A percentile compares a stretch with the other conserved stretches of the same genome.
phyloP scores from a whole-genome alignment of 2,113 vertebrate species.

The Myxocyprinus asiaticus region DNA sequence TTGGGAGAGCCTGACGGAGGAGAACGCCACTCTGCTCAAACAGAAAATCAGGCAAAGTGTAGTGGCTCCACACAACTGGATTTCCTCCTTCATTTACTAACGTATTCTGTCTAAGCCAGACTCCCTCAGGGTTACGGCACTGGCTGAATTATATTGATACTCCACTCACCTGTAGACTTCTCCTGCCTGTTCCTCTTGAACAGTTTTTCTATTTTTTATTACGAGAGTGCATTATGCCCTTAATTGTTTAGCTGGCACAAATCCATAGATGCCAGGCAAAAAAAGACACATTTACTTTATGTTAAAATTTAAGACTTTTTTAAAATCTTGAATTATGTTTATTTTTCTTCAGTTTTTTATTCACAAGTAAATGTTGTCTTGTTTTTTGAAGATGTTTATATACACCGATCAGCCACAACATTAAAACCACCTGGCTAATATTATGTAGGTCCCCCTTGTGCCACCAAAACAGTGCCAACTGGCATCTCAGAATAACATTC shows the following conservation, averaged over 20 bases:
- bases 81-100: not conserved
- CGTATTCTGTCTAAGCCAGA: slow-evolving; percentile 13
- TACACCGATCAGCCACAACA: no score
- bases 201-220: not conserved
- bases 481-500: no score
- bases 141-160: slow-evolving; percentile 5
- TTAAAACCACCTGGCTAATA: no score
- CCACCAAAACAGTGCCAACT: no score
- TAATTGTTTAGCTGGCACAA: slow-evolving; percentile 45
- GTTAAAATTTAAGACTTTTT: no score
- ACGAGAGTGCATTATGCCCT: not conserved
- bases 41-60: slow-evolving; percentile 15
- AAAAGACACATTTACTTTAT: no score
- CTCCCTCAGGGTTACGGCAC: not conserved
- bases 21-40: not conserved
- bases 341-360: no score
- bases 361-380: no score
- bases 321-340: no score
- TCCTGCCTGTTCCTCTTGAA: no score
- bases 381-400: no score
- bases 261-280: slow-evolving; percentile 38
- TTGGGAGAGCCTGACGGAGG: slow-evolving; percentile 22
- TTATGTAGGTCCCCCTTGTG: no score
- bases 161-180: not conserved
- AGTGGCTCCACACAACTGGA: slow-evolving; percentile 1